Evolutionary conservation across 2,888 invertebrate species (phyloP), one percentile per base, ranked within the genome.

Genomic region (Caradrina clavipalpis): DNA sequence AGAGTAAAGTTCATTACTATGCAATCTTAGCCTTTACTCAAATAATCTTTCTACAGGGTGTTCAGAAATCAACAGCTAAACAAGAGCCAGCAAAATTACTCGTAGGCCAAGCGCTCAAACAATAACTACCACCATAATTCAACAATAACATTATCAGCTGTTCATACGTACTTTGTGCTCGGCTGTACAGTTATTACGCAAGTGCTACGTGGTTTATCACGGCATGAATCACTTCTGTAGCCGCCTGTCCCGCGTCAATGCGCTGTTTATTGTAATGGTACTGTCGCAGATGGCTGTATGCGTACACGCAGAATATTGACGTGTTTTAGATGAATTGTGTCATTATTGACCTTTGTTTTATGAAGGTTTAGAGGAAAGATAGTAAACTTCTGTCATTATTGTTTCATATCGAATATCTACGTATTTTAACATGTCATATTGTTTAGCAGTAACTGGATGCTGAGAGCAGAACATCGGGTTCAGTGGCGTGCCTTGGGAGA

Each of bases 181-280:
- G 49, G 13, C n/a, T 64, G 67, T 74, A 64, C 71, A 35, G 61
- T 58, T 53, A 68, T 81, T 82, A 76, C 78, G 82, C 75, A 75
- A 80, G 69, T 72, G 22, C 55, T 56, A 78, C 83, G 73, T 81
- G 81, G 69, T 68, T 73, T 82, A 82, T 82, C 82, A 53, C 49
- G 31, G 58, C 56, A 62, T 83, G 82, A 82, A 78, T 82, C 83
- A 82, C 73, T 78, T 74, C 63, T 78, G 75, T 54, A 31, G 49
- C 57, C 66, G 80, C 55, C 55, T 72, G 70, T 69, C 65, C 54
- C 54, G 62, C 78, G 79, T 79, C 79, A 75, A 49, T 60, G 60
- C 56, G 19, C 70, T 77, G 79, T 62, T 76, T 73, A 67, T 77
- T 62, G 59, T 73, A 59, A 56, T 77, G 49, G 60, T 63, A 47